Evolutionary conservation across 2,888 invertebrate species (phyloP).

Genomic region (Sericinus montela): DNA sequence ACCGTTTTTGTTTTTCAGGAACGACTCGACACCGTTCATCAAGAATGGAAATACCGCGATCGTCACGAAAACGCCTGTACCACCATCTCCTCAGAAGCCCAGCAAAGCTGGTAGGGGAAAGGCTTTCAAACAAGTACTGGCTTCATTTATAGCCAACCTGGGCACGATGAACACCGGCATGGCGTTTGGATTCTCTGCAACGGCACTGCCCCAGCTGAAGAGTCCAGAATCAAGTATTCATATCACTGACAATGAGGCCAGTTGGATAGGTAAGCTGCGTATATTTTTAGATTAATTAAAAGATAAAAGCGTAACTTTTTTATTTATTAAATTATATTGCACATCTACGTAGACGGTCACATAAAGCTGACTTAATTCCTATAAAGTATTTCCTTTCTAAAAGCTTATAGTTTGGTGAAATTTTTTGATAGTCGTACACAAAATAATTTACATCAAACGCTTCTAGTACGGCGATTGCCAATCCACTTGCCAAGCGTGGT

Average conservation of each 20-base stretch:
- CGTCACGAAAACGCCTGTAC: conserved; percentile 39
- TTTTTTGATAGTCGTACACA: no score
- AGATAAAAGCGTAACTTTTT: no score
- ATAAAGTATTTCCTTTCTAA: no score
- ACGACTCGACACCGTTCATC: conserved; percentile 59
- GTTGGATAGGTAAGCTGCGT: conserved; percentile 83
- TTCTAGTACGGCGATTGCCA: no score
- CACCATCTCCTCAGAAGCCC: conserved; percentile 34
- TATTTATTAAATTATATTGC: no score
- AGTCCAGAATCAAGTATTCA: conserved; percentile 65
- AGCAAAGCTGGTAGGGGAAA: conserved; percentile 63
- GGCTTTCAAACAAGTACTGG: conserved; percentile 77
- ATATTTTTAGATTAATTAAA: no score
- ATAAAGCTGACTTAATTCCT: no score
- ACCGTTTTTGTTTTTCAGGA: conserved; percentile 35
- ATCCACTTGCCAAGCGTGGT: no score
- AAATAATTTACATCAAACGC: no score
- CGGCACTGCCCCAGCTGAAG: conserved; percentile 81
- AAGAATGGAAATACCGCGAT: conserved; percentile 56
- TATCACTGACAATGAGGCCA: conserved; percentile 78
- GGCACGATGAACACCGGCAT: conserved; percentile 85
- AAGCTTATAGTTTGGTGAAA: no score
- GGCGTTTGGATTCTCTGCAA: conserved; percentile 85
- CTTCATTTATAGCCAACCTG: conserved; percentile 82
- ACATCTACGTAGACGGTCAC: no score